Base-by-base conservation (phyloP, 1,140 invertebrate species). In the Odontomachus brunneus region DNA sequence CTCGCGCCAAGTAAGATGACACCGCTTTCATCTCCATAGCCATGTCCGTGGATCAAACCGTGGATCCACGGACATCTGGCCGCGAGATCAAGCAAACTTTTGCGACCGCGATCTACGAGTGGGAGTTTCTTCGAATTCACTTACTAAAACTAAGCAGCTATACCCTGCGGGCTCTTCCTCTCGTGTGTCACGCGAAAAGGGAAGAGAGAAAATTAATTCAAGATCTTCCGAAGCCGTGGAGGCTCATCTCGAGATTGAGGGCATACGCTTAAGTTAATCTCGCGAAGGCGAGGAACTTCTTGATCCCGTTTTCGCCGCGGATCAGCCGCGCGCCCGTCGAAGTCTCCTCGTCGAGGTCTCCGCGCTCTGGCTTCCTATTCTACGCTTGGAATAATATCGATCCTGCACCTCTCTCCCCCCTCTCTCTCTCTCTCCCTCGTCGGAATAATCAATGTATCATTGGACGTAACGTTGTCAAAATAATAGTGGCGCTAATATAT, bases 251-350 rank as follows among this genome's bases (percentile, higher is more conserved):
- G 83, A 91, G 90, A 92, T 92, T 92, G 91, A 89, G 75, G 69
- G 89, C 76, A 84, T 51, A 85, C 89, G 88, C 86, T 90, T 90
- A 90, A 90, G 89, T 92, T 91, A 91, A 89, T 88, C 87, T 26
- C 83, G 83, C 78, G 86, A 87, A 87, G 86, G 81, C 84, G 89
- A 87, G 74, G 69, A 89, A 89, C 86, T 88, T 89, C 83, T 55
- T 88, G 83, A 90, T 90, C 89, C 87, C 84, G 85, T 90, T 91
- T 90, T 86, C 88, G 60, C 78, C 66, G 65, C 86, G 89, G 89
- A 90, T 89, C 72, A n/a, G n/a, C 24, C 71, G 15, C 33, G 60
- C 75, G 11, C 76, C 60, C 78, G 63, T 84, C 87, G 87, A 88
- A 85, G 62, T 88, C 86, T 89, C 86, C 84, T 59, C 88, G 75